A percentile compares a stretch with the other conserved stretches of the same genome.
These are phyloP conservation scores for Siderastrea siderea DNA, from an alignment of 92 coral and sea anemone species.

Conservation along the genomic window DNA sequence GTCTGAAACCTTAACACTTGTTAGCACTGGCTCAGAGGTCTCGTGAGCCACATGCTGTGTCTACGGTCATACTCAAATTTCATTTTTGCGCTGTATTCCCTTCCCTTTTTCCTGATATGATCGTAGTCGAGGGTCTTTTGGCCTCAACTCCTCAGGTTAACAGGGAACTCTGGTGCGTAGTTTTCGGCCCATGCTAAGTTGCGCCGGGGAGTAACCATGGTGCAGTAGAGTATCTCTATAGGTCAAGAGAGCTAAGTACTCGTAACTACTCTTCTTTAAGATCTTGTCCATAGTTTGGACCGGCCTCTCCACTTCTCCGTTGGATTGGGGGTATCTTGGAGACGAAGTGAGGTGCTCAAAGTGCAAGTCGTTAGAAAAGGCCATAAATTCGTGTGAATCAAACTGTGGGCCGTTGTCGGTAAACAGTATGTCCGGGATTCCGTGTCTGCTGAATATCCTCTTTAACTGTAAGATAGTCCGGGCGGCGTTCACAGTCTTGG, in stretches of 20 bases:
- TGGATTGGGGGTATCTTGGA: slow-evolving; percentile 55
- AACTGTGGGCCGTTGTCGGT: slow-evolving; percentile 55
- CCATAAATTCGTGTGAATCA: slow-evolving; percentile 41
- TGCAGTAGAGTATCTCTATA: slow-evolving; percentile 31
- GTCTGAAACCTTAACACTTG: too few relatives aligned
- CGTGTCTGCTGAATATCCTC: slow-evolving; percentile 54
- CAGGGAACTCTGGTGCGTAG: slow-evolving; percentile 42
- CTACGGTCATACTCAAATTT: slow-evolving; percentile 47
- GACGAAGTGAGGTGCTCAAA: slow-evolving; percentile 51
- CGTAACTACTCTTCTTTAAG: slow-evolving; percentile 47
- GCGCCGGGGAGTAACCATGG: slow-evolving; percentile 48
- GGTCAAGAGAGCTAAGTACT: slow-evolving; percentile 47
- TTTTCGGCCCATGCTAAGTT: slow-evolving; percentile 45
- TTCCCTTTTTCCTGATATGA: slow-evolving; percentile 26
- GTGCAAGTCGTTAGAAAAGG: slow-evolving; percentile 38
- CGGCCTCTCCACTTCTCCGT: slow-evolving; percentile 59
- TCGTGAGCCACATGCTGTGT: background rate
- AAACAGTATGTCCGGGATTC: slow-evolving; percentile 50
- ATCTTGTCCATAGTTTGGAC: slow-evolving; percentile 52
- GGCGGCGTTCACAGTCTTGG: slow-evolving; percentile 38
- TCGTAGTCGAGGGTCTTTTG: slow-evolving; percentile 31
- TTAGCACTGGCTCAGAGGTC: too few relatives aligned
- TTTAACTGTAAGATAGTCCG: slow-evolving; percentile 38
- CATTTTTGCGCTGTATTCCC: slow-evolving; percentile 36
- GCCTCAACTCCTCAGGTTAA: slow-evolving; percentile 34